phyloP scores from a whole-genome alignment of 2,113 vertebrate genomes.

The Gadus chalcogrammus region DNA sequence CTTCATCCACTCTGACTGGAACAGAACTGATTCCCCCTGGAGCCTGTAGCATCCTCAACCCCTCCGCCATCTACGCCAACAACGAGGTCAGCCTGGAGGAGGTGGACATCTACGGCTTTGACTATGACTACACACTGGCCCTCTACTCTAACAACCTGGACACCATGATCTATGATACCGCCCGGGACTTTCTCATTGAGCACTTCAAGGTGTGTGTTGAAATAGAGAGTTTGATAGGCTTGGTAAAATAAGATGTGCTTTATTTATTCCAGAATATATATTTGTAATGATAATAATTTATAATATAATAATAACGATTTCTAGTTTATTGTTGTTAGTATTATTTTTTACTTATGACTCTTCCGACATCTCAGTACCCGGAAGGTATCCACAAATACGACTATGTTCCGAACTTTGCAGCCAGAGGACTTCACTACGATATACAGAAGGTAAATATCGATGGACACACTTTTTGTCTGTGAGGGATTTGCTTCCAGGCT shows the following conservation, averaged over 20 bases:
- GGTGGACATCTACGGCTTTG: slow-evolving; percentile 80
- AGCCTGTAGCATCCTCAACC: slow-evolving; percentile 75
- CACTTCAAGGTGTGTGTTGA: slow-evolving; percentile 70
- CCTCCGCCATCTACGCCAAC: slow-evolving; percentile 79
- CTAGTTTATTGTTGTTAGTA: neutral
- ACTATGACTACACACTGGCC: slow-evolving; percentile 80
- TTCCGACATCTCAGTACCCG: slow-evolving; percentile 71
- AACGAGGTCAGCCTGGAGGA: slow-evolving; percentile 76
- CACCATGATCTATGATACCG: slow-evolving; percentile 72
- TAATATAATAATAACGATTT: no score
- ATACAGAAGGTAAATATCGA: slow-evolving; percentile 76
- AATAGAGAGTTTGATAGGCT: no score
- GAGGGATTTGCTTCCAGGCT: no score
- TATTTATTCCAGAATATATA: no score
- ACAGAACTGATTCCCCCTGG: slow-evolving; percentile 79
- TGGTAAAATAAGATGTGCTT: neutral
- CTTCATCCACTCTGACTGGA: neutral
- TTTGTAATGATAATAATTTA: no score
- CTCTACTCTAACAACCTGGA: slow-evolving; percentile 74
- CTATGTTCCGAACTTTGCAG: slow-evolving; percentile 79
- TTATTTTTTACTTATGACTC: neutral
- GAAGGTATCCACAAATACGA: slow-evolving; percentile 74
- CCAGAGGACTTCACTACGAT: slow-evolving; percentile 82
- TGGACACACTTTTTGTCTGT: no score
- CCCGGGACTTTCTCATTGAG: slow-evolving; percentile 67